These are phyloP conservation scores for Lagodon rhomboides DNA, from an alignment of 2,797 vertebrate genomes.

Conservation along the genomic window DNA sequence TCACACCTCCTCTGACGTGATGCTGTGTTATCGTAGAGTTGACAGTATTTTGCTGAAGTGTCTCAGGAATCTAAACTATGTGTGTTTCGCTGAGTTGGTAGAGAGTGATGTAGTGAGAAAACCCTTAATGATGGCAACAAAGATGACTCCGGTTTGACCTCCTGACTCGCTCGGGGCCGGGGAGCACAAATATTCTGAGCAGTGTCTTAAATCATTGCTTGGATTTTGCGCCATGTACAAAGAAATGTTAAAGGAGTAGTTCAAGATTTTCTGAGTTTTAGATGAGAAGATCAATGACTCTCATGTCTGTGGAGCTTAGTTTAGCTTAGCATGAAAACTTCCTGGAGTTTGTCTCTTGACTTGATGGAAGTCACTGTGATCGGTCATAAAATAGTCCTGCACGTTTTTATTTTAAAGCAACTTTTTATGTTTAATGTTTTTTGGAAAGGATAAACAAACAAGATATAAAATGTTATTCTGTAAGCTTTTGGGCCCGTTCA, in stretches of 20 bases:
- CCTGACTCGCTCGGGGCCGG: slow-evolving; percentile 12
- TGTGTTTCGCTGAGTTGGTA: slow-evolving; percentile 13
- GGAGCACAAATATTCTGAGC: slow-evolving; percentile 22
- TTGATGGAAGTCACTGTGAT: no score
- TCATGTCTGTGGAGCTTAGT: background rate
- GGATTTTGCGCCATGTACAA: slow-evolving; percentile 1
- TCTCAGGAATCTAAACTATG: slow-evolving; percentile 26
- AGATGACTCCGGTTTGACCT: background rate
- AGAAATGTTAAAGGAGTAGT: slow-evolving; percentile 26
- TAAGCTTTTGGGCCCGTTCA: background rate
- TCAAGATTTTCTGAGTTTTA: background rate
- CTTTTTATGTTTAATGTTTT: background rate
- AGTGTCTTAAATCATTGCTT: slow-evolving; percentile 16
- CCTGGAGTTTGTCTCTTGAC: background rate
- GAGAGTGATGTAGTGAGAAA: slow-evolving; percentile 25
- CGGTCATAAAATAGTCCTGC: background rate
- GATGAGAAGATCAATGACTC: background rate
- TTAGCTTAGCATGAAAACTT: no score
- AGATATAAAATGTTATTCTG: no score
- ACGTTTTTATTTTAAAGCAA: no score
- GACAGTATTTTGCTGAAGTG: slow-evolving; percentile 7
- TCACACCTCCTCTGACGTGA: slow-evolving; percentile 1
- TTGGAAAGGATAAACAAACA: background rate
- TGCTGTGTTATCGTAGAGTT: slow-evolving; percentile 15
- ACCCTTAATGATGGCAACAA: slow-evolving; percentile 15